phyloP scores from a whole-genome alignment of 2,797 vertebrate genomes.

The Ctenopoma multispine region DNA sequence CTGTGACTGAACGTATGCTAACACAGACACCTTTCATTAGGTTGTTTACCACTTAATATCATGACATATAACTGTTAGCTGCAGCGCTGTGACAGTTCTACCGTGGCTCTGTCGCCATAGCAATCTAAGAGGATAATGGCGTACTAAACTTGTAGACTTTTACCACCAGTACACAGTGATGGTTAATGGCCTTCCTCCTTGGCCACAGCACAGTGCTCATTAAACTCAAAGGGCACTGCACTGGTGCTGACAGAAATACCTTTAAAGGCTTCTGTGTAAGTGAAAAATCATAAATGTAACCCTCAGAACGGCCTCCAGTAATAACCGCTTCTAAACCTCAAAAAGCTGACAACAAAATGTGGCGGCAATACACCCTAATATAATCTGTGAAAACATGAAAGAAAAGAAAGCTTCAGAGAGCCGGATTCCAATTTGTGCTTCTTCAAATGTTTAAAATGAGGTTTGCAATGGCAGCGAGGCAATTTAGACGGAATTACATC shows the following conservation, averaged over 20 bases:
- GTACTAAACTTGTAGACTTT: conserved; percentile 36
- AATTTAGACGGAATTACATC: conserved; percentile 18
- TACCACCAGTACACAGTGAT: conserved; percentile 37
- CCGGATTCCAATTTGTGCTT: conserved; percentile 22
- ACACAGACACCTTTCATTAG: background rate
- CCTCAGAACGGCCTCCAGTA: conserved; percentile 6
- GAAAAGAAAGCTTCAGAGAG: conserved; percentile 12
- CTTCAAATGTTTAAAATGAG: conserved; percentile 23
- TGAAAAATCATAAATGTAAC: conserved; percentile 41
- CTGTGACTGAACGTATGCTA: background rate
- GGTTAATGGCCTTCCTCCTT: conserved; percentile 42
- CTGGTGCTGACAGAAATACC: background rate
- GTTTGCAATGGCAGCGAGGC: conserved; percentile 15
- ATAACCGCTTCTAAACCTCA: conserved; percentile 25
- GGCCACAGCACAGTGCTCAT: conserved; percentile 30
- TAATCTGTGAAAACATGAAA: conserved; percentile 23
- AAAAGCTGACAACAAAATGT: conserved; percentile 28
- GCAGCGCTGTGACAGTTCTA: background rate
- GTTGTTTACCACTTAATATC: background rate
- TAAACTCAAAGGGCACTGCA: conserved; percentile 12
- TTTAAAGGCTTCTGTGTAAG: conserved; percentile 24
- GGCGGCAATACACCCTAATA: conserved; percentile 17
- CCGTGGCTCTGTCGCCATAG: conserved; percentile 61
- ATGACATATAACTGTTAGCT: conserved; percentile 9
- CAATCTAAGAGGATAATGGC: conserved; percentile 61